Evolutionary conservation across 37 sponge, comb jelly and placozoan genomes (phyloP).

Genomic region (Mnemiopsis leidyi): DNA sequence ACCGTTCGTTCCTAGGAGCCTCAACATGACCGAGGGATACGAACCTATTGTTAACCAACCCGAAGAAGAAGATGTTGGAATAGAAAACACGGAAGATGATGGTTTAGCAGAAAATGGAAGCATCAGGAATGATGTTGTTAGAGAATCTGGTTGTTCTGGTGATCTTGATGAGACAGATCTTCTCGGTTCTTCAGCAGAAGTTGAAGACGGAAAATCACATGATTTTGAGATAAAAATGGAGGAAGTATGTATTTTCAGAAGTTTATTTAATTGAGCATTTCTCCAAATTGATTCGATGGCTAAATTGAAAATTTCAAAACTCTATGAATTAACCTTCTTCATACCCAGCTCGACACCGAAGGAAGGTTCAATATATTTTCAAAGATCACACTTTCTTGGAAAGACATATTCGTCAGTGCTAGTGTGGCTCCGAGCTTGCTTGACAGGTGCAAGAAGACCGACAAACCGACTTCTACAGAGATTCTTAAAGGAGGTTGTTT

Average conservation of each 20-base stretch:
- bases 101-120: no score
- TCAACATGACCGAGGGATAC: neutral
- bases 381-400: slow-evolving; percentile 38
- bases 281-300: no score
- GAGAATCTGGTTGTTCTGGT: no score
- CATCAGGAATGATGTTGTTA: no score
- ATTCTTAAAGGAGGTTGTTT: slow-evolving; percentile 46
- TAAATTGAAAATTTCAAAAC: no score
- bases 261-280: no score
- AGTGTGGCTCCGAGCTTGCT: neutral
- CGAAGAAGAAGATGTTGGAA: no score
- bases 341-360: neutral
- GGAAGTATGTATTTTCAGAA: neutral
- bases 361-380: slow-evolving; percentile 13
- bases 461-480: slow-evolving; percentile 1
- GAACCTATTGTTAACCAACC: no score
- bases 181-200: neutral
- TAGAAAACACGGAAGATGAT: no score
- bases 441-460: slow-evolving; percentile 9
- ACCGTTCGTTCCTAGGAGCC: no score
- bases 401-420: neutral
- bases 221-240: neutral
- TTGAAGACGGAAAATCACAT: neutral
- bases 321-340: neutral
- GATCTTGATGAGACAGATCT: neutral